Evolutionary conservation across 2,113 vertebrate species (phyloP).

Genomic region (Noctilio leporinus): DNA sequence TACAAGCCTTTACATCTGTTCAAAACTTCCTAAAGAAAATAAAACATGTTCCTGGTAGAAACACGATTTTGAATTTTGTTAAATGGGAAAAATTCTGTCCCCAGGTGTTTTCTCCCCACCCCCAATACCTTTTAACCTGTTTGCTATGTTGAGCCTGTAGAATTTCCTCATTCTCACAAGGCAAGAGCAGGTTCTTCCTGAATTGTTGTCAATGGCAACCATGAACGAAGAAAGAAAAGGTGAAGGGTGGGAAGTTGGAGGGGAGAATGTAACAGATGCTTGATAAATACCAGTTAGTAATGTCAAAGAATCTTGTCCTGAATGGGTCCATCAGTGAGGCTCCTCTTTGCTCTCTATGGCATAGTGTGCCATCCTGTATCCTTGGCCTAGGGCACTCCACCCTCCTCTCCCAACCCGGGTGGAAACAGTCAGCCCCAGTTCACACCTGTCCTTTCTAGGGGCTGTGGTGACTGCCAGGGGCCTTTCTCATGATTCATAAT

Average conservation of each 20-base stretch:
- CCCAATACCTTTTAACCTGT: background rate
- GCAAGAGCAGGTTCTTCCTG: constrained; percentile 3
- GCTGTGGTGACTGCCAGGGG: background rate
- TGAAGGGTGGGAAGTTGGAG: background rate
- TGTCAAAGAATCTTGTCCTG: background rate
- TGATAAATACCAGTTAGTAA: constrained; percentile 15
- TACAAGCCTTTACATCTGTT: background rate
- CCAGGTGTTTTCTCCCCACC: background rate
- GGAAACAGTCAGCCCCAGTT: background rate
- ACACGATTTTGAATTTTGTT: background rate
- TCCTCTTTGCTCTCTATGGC: background rate
- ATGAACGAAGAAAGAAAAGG: background rate
- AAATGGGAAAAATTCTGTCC: background rate
- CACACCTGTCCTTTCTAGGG: background rate
- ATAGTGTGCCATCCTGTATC: background rate
- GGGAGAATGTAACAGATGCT: background rate
- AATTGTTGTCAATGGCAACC: background rate
- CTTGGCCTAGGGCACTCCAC: too few species aligned
- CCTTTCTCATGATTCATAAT: background rate
- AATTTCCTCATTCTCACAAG: constrained; percentile 46
- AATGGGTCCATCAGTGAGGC: background rate
- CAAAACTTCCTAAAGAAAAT: background rate
- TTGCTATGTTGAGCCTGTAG: constrained; percentile 5
- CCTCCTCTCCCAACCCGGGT: background rate
- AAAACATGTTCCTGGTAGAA: background rate